Conservation (phyloP, 2,113 vertebrate species). For the Engystomops pustulosus region DNA sequence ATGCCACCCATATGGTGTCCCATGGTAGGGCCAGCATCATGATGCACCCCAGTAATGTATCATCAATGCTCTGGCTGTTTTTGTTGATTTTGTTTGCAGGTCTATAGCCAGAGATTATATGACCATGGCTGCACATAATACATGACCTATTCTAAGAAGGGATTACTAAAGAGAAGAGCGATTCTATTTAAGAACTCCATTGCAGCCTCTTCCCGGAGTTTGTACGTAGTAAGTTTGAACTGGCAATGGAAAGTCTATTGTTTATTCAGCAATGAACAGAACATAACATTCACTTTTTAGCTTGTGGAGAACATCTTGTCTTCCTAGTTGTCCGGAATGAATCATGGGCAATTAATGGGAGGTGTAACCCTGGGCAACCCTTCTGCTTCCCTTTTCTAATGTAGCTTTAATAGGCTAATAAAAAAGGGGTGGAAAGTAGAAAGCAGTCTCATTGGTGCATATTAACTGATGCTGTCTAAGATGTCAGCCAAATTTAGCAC, state of each 20-base stretch:
- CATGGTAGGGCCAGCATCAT: too few species aligned
- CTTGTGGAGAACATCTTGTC: not conserved
- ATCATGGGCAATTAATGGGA: not conserved
- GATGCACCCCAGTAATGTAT: too few species aligned
- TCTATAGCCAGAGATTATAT: not conserved
- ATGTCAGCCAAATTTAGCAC: too few species aligned
- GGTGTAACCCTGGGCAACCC: not conserved
- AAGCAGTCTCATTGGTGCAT: too few species aligned
- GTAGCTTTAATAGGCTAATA: too few species aligned
- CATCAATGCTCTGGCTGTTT: too few species aligned
- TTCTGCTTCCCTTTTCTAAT: not conserved
- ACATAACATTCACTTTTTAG: not conserved
- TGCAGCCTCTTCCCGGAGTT: not conserved
- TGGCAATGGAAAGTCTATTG: not conserved
- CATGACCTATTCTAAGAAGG: not conserved
- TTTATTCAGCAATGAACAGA: conserved; percentile 19
- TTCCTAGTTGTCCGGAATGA: not conserved
- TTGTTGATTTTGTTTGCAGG: too few species aligned
- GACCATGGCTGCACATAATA: not conserved
- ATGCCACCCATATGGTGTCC: too few species aligned
- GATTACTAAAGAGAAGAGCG: not conserved
- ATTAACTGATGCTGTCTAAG: too few species aligned
- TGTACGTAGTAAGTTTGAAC: not conserved
- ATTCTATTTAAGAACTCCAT: not conserved
- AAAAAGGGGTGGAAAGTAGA: too few species aligned